Conservation (phyloP, 2,113 vertebrate species). For the Bubalus kerabau region DNA sequence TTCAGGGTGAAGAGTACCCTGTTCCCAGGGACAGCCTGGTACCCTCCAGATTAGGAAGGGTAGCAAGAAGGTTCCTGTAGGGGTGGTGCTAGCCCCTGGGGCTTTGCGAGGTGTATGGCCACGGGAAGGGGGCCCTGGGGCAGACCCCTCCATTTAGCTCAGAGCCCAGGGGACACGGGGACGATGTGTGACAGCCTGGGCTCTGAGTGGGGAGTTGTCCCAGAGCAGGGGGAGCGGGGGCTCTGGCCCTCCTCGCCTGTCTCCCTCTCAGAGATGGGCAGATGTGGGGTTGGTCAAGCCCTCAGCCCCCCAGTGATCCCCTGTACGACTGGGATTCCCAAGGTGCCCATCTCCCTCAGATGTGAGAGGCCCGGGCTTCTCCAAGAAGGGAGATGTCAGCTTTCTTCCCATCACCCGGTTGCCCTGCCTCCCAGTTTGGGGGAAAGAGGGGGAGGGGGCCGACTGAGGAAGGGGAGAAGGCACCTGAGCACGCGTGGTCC, state of each 20-base stretch:
- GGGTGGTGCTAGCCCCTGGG: conserved; percentile 28
- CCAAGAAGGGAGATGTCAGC: background rate
- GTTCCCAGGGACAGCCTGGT: background rate
- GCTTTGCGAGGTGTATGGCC: conserved; percentile 11
- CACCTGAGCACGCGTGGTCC: conserved; percentile 89
- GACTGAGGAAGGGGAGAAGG: conserved; percentile 52
- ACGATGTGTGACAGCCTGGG: background rate
- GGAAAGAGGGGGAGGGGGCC: conserved; percentile 53
- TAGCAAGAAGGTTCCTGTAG: conserved; percentile 63
- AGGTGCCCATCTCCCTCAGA: conserved; percentile 70
- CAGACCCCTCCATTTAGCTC: conserved; percentile 51
- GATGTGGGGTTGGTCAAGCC: conserved; percentile 28
- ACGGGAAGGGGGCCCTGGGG: conserved; percentile 61
- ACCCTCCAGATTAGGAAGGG: background rate
- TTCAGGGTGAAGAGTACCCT: background rate
- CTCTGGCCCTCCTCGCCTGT: conserved; percentile 12
- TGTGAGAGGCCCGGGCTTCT: conserved; percentile 37
- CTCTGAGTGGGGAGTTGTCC: conserved; percentile 59
- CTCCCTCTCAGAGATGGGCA: background rate
- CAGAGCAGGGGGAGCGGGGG: conserved; percentile 41
- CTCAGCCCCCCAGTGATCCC: background rate
- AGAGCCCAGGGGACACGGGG: background rate
- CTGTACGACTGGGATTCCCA: conserved; percentile 72
- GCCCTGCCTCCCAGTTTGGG: conserved; percentile 37
- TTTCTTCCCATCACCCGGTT: background rate